Evolutionary conservation across 2,113 vertebrate species (phyloP), one percentile per base, ranked within the genome.

Genomic region (Gorsachius goisagi): DNA sequence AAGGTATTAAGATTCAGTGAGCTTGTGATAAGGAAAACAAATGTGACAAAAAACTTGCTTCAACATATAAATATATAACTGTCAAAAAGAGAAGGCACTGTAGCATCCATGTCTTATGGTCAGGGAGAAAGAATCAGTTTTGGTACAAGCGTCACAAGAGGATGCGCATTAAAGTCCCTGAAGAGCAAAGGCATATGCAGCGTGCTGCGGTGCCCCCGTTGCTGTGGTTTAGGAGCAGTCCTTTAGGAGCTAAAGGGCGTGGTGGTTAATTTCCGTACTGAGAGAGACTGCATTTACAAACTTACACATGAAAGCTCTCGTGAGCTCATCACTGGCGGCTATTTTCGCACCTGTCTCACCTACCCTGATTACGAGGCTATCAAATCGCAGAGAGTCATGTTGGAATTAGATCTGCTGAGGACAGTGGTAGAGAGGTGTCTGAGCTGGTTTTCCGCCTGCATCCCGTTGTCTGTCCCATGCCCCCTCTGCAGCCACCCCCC

Each of bases 201-300:
- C 33, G 14, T 41, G 10, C n/a, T 47, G 62, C 2, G 1, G 10
- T 71, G 58, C 11, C 15, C 41, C 52, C 0, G 0, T 30, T 78
- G 45, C 45, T 53, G 18, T 35, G 6, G 21, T 24, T 91, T 64
- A 64, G 67, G 18, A 60, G 37, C 6, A 27, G 9, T 66, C 21
- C 9, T 49, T 88, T 17, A 50, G 74, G 17, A 89, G 11, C 18
- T 52, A 21, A 76, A 69, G 11, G 19, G 24, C 67, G 21, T 33
- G 39, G 9, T 1, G 62, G 23, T 6, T 66, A 58, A 74, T 64
- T 84, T 66, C 55, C n/a, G 8, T 32, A n/a, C 13, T 13, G 27
- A 72, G 16, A 32, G 17, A 27, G 11, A 53, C 69, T 77, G 19
- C 66, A 56, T 85, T 72, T 90, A 37, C 50, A 75, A 62, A 45